Base-by-base conservation (phyloP, 2,797 vertebrate genomes). In the Ciconia nigra region DNA sequence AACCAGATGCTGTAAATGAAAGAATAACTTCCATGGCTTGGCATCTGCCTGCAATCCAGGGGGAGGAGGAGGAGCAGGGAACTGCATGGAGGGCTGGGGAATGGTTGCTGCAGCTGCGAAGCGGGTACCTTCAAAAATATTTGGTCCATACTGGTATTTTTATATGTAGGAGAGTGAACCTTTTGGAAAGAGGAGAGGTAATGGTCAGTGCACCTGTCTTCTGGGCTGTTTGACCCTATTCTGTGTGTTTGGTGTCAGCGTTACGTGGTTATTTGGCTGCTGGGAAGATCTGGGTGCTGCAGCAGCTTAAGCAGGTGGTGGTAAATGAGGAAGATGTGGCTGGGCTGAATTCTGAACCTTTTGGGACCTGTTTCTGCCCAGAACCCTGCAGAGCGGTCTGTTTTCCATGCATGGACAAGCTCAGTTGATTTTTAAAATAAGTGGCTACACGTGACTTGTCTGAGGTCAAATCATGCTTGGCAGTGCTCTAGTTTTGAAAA, bases 1-100 rank as follows among this genome's bases (percentile, higher is more conserved):
- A 96, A 19, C 85, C 95, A 97, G 97, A 95, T 97, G 96, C 97
- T 96, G 87, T 78, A 91, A 94, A 95, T 94, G 96, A 96, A 97
- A 94, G 93, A 95, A 86, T 93, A 84, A 93, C 93, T 95, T 82
- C 93, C 94, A 71, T 67, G 89, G 72, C 72, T 94, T 91, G 95
- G 96, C 96, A 96, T 97, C 95, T 96, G 96, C 65, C 84, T 51
- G 83, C 0, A 0, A 42, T 61, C 67, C 61, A 57, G 81, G 84
- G 58, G 69, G 82, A 78, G 87, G 55, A 94, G 63, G 55, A 89
- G 91, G 62, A n/a, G 70, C 70, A 54, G 66, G 51, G 59, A 77
- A 11, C 44, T 67, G 61, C 21, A 1, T 4, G 14, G 35, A 47
- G 72, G 46, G 61, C 66, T 91, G 84, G 49, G 52, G 35, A 81